These are phyloP conservation scores for Perccottus glenii DNA, from an alignment of 2,113 vertebrate species.

Conservation along the genomic window DNA sequence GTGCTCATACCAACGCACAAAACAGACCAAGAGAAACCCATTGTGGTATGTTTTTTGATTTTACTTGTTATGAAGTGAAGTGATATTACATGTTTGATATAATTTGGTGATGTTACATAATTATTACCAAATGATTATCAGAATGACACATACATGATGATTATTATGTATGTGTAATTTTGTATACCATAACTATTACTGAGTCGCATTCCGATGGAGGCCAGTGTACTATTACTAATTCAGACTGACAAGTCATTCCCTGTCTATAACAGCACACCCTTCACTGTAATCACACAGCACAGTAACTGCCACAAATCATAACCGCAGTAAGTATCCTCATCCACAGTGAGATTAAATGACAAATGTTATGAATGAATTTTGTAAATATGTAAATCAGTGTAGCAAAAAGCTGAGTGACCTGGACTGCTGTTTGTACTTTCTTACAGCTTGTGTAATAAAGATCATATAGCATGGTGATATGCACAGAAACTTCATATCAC, in stretches of 20 bases:
- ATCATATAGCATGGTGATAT: not conserved
- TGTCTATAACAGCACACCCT: slow-evolving; percentile 55
- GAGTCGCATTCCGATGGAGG: not conserved
- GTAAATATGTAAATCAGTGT: not conserved
- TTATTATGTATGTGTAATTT: too few species aligned
- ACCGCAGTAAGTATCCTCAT: not conserved
- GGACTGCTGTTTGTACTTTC: not conserved
- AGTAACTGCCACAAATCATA: slow-evolving; percentile 9
- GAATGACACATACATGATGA: too few species aligned
- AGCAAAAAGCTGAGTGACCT: not conserved
- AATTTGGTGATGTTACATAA: too few species aligned
- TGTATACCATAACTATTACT: too few species aligned
- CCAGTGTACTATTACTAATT: slow-evolving; percentile 48
- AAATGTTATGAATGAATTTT: not conserved
- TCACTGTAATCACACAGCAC: slow-evolving; percentile 27
- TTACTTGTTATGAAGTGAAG: too few species aligned
- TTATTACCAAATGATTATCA: too few species aligned
- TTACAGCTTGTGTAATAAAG: not conserved
- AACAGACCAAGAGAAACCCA: too few species aligned
- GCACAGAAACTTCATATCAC: slow-evolving; percentile 3
- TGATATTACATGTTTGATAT: too few species aligned
- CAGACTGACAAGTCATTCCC: slow-evolving; percentile 45
- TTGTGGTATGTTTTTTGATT: too few species aligned
- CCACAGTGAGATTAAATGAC: not conserved
- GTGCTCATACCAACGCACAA: too few species aligned